Percentiles rank a stretch among this genome's conserved stretches.
phyloP scores from a whole-genome alignment of 1,140 invertebrate species.

The Drepana arcuata region DNA sequence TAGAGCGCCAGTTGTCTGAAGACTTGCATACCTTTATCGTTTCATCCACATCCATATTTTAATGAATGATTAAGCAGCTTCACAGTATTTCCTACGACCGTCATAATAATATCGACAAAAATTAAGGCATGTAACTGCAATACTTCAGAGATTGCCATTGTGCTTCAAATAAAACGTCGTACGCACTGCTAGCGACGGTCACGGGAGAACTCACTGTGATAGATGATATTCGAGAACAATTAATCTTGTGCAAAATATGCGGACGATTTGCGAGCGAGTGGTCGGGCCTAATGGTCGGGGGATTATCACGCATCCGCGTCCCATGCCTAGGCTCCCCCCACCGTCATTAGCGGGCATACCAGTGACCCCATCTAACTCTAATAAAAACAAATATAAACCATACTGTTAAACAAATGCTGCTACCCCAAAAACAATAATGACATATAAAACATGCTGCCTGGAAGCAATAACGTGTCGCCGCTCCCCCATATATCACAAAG shows the following conservation, averaged over 20 bases:
- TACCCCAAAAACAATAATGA: conserved; percentile 10
- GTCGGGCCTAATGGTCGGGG: conserved; percentile 62
- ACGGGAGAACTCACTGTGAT: conserved; percentile 65
- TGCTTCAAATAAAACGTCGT: conserved; percentile 62
- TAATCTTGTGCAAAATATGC: conserved; percentile 70
- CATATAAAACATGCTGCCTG: conserved; percentile 28
- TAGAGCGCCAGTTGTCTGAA: no score
- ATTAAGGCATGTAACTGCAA: no score
- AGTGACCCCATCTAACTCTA: no score
- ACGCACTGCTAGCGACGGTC: conserved; percentile 59
- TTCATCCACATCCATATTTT: no score
- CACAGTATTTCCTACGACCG: no score
- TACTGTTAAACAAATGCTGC: conserved; percentile 5
- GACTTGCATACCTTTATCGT: no score
- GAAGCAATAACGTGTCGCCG: conserved; percentile 55
- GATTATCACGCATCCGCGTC: conserved; percentile 53
- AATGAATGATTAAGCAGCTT: no score
- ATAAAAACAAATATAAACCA: conserved; percentile 6
- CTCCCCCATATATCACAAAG: conserved; percentile 51
- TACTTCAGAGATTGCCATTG: conserved; percentile 39
- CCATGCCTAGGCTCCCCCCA: conserved; percentile 18
- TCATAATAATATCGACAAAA: no score
- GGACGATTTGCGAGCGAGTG: conserved; percentile 68
- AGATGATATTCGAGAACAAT: conserved; percentile 71
- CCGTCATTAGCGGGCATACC: conserved; percentile 55